phyloP scores from a whole-genome alignment of 2,797 vertebrate species.

The Chrysocyon brachyurus region DNA sequence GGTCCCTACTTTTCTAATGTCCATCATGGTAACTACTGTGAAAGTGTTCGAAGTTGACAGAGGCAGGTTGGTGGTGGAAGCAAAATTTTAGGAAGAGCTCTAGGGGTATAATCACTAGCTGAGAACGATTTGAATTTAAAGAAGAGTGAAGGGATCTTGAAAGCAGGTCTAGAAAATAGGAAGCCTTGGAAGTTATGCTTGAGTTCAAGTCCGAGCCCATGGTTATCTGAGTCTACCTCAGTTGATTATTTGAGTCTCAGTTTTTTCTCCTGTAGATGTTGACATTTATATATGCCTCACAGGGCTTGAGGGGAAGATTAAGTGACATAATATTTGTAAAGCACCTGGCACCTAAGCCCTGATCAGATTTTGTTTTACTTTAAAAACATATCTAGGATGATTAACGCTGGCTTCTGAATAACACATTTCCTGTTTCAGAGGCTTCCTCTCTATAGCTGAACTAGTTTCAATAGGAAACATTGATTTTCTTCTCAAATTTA shows the following conservation, averaged over 20 bases:
- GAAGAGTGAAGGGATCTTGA: neutral
- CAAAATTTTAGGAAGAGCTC: neutral
- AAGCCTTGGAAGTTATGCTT: neutral
- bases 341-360: neutral
- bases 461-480: constrained; percentile 17
- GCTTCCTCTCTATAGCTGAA: neutral
- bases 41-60: neutral
- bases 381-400: neutral
- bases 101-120: neutral
- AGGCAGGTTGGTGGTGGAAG: neutral
- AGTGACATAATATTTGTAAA: constrained; percentile 24
- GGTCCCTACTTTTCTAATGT: neutral
- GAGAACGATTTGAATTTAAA: constrained; percentile 8
- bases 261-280: neutral
- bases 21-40: neutral
- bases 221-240: neutral
- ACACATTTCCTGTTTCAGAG: constrained; percentile 2
- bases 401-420: neutral
- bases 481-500: constrained; percentile 46
- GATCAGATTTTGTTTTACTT: constrained; percentile 55
- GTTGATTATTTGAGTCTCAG: neutral
- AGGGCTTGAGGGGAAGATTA: neutral
- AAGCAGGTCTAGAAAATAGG: neutral
- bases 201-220: neutral
- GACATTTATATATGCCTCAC: neutral